Evolutionary conservation across 2,888 invertebrate genomes (phyloP), one percentile per base, ranked within the genome.

Genomic region (Dasysyrphus albostriatus): DNA sequence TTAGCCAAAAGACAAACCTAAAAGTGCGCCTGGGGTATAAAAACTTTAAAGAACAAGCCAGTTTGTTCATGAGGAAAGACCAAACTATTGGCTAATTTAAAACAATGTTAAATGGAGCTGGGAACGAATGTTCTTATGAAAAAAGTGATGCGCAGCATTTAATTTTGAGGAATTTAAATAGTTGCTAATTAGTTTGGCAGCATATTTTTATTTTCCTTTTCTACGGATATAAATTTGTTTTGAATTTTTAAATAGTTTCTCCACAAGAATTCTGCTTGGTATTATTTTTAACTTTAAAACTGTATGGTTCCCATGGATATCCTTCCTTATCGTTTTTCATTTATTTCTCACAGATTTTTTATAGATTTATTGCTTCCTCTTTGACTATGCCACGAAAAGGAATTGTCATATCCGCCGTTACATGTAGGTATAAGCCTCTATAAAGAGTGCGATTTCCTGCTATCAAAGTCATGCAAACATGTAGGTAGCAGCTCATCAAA

Each of bases 381-480:
- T 69, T 56, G 37, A 16, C 67, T 39, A 19, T 29, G 39, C 1
- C 51, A 58, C 37, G 44, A 39, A 59, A 12, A 56, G 24, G 56
- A 72, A 70, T 65, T 63, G 69, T 65, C 70, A 74, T 63, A 79
- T 84, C 75, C 81, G 81, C 51, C 67, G 39, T 80, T 59, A 76
- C 49, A 65, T 72, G 76, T 44, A 39, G 24, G 24, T 14, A 14
- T 44, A 65, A 63, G 49, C 44, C 47, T 47, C 54, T 29, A 61
- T 47, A 32, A 58, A 67, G 59, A 73, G 69, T 84, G 76, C 51
- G 58, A 73, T 85, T 85, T 81, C 84, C 81, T 67, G 81, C 73
- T 69, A 69, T 69, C 37, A 76, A 67, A 76, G 47, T 29, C 69
- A 69, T 69, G 39, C 42, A 67, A 47, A 73, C 67, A 72, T 61